Base-by-base conservation (phyloP, 2,888 invertebrate species). In the Chloromyia formosa region DNA sequence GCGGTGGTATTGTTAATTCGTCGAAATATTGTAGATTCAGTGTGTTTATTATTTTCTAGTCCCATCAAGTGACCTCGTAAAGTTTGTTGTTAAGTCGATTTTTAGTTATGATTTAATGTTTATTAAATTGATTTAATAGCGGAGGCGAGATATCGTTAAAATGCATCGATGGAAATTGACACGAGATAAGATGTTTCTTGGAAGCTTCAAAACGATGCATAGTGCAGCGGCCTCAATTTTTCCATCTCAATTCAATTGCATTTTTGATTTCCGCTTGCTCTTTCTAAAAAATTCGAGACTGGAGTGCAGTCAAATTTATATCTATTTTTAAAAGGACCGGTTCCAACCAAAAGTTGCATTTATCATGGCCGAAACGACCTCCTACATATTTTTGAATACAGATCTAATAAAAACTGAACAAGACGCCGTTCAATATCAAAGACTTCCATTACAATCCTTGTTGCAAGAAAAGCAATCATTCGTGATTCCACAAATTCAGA, bases 121-220 rank as follows among this genome's bases (percentile, higher is more conserved):
- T 16, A 64, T 49, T 45, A 18, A 66, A 66, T 66, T 49, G 20
- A 35, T 66, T n/a, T 49, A n/a, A 49, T 49, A 7, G 27, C 27
- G 10, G 10, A 49, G 49, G 49, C 12, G 10, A 49, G 49, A 7
- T 49, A 49, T 49, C 49, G 5, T 12, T 49, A n/a, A 49, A 3
- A 49, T n/a, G 10, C 49, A 49, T n/a, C 49, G 7, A 49, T 12
- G 49, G 49, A 49, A 49, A 49, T n/a, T 49, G 10, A n/a, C 7
- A 49, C 3, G 16, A 49, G 42, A 42, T 42, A 9, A 42, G 10
- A 49, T 49, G 49, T 12, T 12, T n/a, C 3, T 12, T 3, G 10
- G 49, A 12, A 7, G 12, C 2, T 49, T 1, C 12, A 49, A 35
- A 4, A 7, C 27, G 27, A 35, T 49, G 49, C 49, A 49, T 12